Conservation (phyloP, 2,888 invertebrate species). For the Dyspetes luteomarginatus region DNA sequence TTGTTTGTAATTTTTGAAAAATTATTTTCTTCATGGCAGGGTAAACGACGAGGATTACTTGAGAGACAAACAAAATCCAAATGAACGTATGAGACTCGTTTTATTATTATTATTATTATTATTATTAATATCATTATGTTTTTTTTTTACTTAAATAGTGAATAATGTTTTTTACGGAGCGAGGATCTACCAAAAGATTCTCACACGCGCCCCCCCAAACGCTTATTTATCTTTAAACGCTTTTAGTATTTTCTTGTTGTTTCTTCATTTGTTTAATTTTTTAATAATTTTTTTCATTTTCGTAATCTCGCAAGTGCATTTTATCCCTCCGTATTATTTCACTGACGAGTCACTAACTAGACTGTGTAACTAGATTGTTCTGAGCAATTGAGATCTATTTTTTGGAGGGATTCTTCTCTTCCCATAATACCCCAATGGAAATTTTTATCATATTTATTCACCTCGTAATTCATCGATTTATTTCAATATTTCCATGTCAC, state of each 20-base stretch:
- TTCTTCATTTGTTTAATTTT: conserved; percentile 1
- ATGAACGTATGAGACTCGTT: conserved; percentile 39
- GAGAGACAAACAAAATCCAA: conserved; percentile 36
- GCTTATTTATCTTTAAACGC: conserved; percentile 10
- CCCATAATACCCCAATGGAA: conserved; percentile 43
- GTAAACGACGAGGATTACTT: conserved; percentile 43
- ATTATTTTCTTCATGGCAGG: conserved; percentile 21
- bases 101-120: neutral
- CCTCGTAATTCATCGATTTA: conserved; percentile 25
- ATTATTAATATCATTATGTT: neutral
- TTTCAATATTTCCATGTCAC: conserved; percentile 36
- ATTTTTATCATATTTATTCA: conserved; percentile 43
- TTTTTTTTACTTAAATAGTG: conserved; percentile 10
- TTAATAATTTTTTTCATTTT: neutral
- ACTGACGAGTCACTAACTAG: conserved; percentile 51
- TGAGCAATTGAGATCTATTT: conserved; percentile 80
- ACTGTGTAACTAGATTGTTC: conserved; percentile 71
- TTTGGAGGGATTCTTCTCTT: conserved; percentile 76
- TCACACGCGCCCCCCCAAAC: neutral
- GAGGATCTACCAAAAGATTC: neutral
- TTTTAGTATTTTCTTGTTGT: neutral
- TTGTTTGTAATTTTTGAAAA: neutral
- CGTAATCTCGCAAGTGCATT: neutral
- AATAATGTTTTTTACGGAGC: conserved; percentile 17
- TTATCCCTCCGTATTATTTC: conserved; percentile 13